A percentile compares a stretch with the other conserved stretches of the same genome.
Conservation (phyloP, 37 sponge, comb jelly and placozoan species). For the Spongilla lacustris region DNA sequence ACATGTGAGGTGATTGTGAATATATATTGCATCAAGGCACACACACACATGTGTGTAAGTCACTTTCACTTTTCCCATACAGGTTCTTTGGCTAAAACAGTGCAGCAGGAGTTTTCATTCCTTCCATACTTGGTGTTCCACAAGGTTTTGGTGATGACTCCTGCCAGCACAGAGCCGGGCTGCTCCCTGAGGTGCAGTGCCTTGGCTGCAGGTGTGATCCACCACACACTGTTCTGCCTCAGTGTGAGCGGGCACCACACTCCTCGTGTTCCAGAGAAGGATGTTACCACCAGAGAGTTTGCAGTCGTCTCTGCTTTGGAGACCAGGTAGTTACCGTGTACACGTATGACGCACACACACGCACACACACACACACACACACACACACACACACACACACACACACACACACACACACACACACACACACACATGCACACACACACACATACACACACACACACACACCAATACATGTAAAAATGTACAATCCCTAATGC, state of each 20-base stretch:
- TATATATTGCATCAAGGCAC: too few relatives aligned
- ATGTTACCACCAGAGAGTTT: not conserved
- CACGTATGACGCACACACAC: not conserved
- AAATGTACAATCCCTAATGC: not conserved
- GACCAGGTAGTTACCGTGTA: slow-evolving; percentile 15
- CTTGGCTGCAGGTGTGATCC: slow-evolving; percentile 62
- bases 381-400: not conserved
- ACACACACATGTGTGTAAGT: not conserved
- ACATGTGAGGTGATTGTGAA: too few relatives aligned
- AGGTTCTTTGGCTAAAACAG: slow-evolving; percentile 14
- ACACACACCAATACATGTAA: not conserved
- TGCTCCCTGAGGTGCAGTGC: slow-evolving; percentile 5
- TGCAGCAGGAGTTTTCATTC: slow-evolving; percentile 37
- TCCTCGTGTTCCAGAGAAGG: slow-evolving; percentile 7
- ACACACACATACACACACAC: not conserved
- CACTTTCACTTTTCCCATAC: not conserved
- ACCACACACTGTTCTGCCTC: slow-evolving; percentile 70
- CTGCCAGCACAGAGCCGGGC: slow-evolving; percentile 13
- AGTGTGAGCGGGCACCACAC: slow-evolving; percentile 51
- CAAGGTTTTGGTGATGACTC: slow-evolving; percentile 14
- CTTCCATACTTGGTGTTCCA: slow-evolving; percentile 63
- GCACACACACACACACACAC: not conserved
- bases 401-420: not conserved
- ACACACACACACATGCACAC: not conserved
- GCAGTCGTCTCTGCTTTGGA: slow-evolving; percentile 8